Percentiles rank a stretch among this genome's conserved stretches.
Conservation (phyloP, 1,140 invertebrate species). For the Brachionus sp. region DNA sequence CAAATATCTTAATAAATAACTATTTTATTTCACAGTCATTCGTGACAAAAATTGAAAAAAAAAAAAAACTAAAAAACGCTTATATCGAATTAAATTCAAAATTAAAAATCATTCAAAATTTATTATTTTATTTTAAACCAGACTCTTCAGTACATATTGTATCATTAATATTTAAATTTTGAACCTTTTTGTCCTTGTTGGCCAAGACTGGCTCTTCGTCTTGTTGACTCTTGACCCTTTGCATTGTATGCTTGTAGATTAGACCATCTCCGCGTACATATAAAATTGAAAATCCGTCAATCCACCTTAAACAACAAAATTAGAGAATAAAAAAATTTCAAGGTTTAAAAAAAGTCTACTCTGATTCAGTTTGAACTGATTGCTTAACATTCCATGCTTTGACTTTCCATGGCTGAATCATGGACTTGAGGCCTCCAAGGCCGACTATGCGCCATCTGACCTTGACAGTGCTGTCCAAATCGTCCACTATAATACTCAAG, state of each 20-base stretch:
- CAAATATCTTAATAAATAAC: no score
- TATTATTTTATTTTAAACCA: neutral
- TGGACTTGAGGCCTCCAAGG: neutral
- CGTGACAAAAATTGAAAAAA: no score
- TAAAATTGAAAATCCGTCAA: slow-evolving; percentile 36
- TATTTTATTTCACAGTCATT: no score
- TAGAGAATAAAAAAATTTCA: neutral
- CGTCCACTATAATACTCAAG: slow-evolving; percentile 28
- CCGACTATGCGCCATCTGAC: slow-evolving; percentile 35
- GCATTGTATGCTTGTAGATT: slow-evolving; percentile 37
- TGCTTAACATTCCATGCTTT: slow-evolving; percentile 26
- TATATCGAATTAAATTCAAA: neutral
- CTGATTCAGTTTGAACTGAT: neutral
- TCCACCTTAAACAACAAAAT: neutral
- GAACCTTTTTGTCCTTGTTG: neutral
- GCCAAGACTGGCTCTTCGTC: slow-evolving; percentile 26
- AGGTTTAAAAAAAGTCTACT: neutral
- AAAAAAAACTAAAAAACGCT: no score
- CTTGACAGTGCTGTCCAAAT: neutral
- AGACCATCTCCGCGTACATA: slow-evolving; percentile 38
- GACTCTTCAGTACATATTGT: slow-evolving; percentile 21
- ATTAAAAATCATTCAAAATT: neutral
- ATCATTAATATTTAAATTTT: neutral
- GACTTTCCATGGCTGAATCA: slow-evolving; percentile 25
- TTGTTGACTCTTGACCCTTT: slow-evolving; percentile 19